Conservation (phyloP, 2,113 vertebrate genomes). For the Otolemur garnettii region DNA sequence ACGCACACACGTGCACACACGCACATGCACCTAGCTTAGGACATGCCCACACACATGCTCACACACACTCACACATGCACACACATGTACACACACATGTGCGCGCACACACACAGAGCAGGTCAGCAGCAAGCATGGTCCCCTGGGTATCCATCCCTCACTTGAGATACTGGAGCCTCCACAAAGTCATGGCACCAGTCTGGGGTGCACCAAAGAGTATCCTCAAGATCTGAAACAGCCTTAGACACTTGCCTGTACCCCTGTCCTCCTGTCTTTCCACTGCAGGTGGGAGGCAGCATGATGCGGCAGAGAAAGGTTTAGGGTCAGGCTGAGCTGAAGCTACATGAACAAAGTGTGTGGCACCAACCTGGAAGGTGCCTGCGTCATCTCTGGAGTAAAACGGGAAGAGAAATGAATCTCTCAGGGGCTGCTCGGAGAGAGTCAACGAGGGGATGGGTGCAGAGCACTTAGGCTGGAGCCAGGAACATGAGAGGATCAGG, state of each 20-base stretch:
- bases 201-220: not conserved
- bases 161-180: rapidly evolving
- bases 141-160: not conserved
- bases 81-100: too few species aligned
- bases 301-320: not conserved
- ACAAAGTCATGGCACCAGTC: not conserved
- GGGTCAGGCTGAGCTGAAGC: not conserved
- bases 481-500: rapidly evolving
- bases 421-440: not conserved
- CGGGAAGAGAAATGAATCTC: not conserved
- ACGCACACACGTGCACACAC: too few species aligned
- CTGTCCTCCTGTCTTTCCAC: not conserved
- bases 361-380: not conserved
- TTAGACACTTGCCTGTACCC: not conserved
- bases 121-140: not conserved
- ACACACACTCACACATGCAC: too few species aligned
- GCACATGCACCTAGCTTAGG: too few species aligned
- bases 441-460: not conserved
- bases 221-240: not conserved
- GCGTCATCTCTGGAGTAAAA: not conserved
- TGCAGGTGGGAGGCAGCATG: rapidly evolving
- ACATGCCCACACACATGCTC: too few species aligned
- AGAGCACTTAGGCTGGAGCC: not conserved
- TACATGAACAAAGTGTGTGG: not conserved
- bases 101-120: too few species aligned